These are phyloP conservation scores for Ischnus inquisitorius DNA, from an alignment of 2,888 invertebrate species.

Conservation along the genomic window DNA sequence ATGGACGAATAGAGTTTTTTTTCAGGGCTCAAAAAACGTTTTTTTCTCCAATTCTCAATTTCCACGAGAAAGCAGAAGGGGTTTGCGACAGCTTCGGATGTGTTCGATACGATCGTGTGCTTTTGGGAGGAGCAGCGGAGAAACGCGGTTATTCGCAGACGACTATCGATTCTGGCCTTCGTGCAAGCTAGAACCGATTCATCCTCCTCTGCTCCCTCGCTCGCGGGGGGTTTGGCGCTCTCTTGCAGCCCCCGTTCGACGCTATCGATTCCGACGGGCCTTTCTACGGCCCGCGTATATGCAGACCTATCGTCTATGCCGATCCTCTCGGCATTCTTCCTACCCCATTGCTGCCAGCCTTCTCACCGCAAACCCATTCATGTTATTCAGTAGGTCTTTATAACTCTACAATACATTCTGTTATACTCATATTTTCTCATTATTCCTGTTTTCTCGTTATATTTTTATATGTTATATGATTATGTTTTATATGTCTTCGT, in stretches of 20 bases:
- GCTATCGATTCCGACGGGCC: slow-evolving; percentile 26
- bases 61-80: too few relatives aligned
- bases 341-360: too few relatives aligned
- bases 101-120: background rate
- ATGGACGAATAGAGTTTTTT: too few relatives aligned
- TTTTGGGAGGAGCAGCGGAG: background rate
- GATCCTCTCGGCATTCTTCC: background rate
- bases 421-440: too few relatives aligned
- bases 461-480: too few relatives aligned
- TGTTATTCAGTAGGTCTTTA: too few relatives aligned
- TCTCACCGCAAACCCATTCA: too few relatives aligned
- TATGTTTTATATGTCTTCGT: too few relatives aligned
- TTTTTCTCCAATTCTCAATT: too few relatives aligned
- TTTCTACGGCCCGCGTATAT: background rate
- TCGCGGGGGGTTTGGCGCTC: background rate
- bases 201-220: background rate
- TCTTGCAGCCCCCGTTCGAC: slow-evolving; percentile 6
- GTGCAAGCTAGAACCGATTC: slow-evolving; percentile 15
- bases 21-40: too few relatives aligned
- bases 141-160: background rate
- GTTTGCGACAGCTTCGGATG: background rate
- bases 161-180: slow-evolving; percentile 27
- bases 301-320: background rate
- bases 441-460: too few relatives aligned
- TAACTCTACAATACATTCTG: too few relatives aligned